Percentiles rank a stretch among this genome's conserved stretches.
Conservation (phyloP, 1,140 invertebrate species). For the Heliconius nattereri region DNA sequence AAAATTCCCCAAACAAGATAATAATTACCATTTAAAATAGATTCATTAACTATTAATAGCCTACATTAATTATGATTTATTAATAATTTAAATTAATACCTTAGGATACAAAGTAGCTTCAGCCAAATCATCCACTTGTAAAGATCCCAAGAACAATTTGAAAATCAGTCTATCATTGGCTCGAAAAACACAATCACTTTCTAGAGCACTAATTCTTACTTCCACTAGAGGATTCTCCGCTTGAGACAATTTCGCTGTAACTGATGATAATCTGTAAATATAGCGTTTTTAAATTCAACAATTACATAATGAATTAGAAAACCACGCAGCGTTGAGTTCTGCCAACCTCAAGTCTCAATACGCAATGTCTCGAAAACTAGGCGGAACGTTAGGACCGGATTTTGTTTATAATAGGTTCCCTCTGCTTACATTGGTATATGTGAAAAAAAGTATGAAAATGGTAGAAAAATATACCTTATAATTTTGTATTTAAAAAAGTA, state of each 20-base stretch:
- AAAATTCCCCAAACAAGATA: too few species aligned
- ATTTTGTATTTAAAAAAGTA: too few species aligned
- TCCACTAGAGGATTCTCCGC: slow-evolving; percentile 87
- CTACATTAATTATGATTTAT: neutral
- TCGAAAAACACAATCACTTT: slow-evolving; percentile 89
- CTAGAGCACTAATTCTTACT: slow-evolving; percentile 84
- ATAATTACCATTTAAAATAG: too few species aligned
- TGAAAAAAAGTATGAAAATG: too few species aligned
- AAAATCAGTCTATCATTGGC: slow-evolving; percentile 91
- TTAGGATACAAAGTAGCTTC: slow-evolving; percentile 90
- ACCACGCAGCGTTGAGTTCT: too few species aligned
- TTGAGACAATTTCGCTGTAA: slow-evolving; percentile 85
- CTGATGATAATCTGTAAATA: slow-evolving; percentile 81
- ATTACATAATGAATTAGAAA: neutral
- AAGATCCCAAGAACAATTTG: slow-evolving; percentile 84
- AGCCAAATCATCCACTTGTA: slow-evolving; percentile 87
- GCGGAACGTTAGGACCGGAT: too few species aligned
- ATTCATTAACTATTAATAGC: too few species aligned
- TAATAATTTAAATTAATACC: slow-evolving; percentile 70
- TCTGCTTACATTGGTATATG: too few species aligned
- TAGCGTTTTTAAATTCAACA: neutral
- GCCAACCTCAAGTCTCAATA: too few species aligned
- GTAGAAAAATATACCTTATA: too few species aligned
- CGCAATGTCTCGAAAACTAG: too few species aligned
- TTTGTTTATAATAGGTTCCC: too few species aligned